Conservation (phyloP, 2,113 vertebrate species). For the Sula dactylatra region DNA sequence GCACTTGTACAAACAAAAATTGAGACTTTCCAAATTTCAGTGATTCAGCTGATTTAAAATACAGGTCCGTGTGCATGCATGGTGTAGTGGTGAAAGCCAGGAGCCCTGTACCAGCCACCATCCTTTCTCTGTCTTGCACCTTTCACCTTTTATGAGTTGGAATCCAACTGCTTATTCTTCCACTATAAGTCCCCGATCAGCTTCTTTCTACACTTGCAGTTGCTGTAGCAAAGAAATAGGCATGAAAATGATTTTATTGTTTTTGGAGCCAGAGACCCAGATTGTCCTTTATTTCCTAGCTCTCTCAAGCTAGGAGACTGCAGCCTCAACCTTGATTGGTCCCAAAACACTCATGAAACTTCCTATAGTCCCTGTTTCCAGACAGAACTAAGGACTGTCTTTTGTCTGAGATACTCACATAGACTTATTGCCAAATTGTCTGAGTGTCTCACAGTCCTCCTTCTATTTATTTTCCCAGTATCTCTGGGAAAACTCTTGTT, state of each 20-base stretch:
- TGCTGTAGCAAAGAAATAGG: not conserved
- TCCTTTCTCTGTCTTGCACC: not conserved
- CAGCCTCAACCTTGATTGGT: not conserved
- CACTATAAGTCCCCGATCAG: not conserved
- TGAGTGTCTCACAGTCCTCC: not conserved
- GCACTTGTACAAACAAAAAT: not conserved
- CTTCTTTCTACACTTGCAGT: not conserved
- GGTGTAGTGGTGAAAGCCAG: not conserved
- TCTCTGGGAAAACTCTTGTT: not conserved
- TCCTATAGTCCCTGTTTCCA: constrained; percentile 17
- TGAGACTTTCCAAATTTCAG: not conserved
- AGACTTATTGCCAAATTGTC: not conserved
- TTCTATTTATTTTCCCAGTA: constrained; percentile 1
- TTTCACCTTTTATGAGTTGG: not conserved
- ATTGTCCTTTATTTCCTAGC: not conserved
- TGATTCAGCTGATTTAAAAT: not conserved
- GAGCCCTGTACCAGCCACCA: not conserved
- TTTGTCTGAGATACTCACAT: not conserved
- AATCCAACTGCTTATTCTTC: not conserved
- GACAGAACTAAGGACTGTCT: constrained; percentile 4
- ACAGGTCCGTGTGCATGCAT: not conserved
- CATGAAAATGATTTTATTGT: not conserved
- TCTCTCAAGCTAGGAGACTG: not conserved
- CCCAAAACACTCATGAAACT: constrained; percentile 28
- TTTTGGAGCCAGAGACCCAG: not conserved